Conservation (phyloP, 1,140 invertebrate species). For the Formica selysi region DNA sequence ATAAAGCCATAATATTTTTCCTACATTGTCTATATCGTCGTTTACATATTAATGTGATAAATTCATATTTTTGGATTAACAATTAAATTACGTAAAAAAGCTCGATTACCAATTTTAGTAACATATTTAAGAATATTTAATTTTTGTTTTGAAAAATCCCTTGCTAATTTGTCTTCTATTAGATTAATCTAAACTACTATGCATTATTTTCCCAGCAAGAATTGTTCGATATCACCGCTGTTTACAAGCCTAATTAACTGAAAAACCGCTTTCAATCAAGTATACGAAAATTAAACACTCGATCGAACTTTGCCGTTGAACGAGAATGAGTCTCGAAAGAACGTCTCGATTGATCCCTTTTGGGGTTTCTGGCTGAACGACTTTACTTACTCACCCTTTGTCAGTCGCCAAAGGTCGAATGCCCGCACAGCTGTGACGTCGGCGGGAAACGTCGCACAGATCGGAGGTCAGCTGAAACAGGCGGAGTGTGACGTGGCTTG, state of each 20-base stretch:
- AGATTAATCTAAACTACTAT: not conserved
- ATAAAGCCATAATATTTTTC: not conserved
- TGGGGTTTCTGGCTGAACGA: constrained; percentile 28
- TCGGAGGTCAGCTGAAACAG: constrained; percentile 64
- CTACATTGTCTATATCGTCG: not conserved
- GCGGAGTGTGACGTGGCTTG: constrained; percentile 59
- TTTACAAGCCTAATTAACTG: not conserved
- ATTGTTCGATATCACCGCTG: not conserved
- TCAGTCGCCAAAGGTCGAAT: constrained; percentile 42
- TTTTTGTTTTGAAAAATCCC: not conserved
- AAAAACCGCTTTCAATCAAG: constrained; percentile 29
- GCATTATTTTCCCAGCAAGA: not conserved
- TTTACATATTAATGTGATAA: not conserved
- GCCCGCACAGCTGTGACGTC: constrained; percentile 37
- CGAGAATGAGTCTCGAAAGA: constrained; percentile 34
- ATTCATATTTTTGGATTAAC: not conserved
- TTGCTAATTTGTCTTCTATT: not conserved
- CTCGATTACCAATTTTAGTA: constrained; percentile 6
- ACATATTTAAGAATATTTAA: not conserved
- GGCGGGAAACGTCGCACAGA: constrained; percentile 50
- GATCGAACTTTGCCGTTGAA: constrained; percentile 22
- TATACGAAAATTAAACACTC: constrained; percentile 15
- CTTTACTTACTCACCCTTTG: constrained; percentile 46
- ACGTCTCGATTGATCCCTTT: constrained; percentile 55
- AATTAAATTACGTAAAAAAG: not conserved